A percentile compares a stretch with the other conserved stretches of the same genome.
phyloP scores from a whole-genome alignment of 2,113 vertebrate species.

The Vireo altiloquus region DNA sequence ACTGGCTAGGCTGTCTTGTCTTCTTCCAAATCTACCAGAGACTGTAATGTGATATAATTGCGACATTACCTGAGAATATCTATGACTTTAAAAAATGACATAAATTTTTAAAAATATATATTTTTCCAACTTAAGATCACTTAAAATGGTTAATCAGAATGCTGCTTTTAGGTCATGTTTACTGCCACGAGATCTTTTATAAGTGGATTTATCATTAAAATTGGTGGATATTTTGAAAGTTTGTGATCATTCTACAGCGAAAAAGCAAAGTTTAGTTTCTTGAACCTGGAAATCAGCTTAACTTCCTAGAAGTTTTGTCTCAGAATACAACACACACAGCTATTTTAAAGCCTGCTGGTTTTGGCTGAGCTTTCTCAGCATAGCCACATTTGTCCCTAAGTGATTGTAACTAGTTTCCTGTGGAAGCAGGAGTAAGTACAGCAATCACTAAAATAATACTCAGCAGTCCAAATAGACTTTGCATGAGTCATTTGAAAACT shows the following conservation, averaged over 20 bases:
- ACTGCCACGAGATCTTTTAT: background rate
- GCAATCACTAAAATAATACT: background rate
- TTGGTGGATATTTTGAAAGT: background rate
- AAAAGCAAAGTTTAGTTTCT: background rate
- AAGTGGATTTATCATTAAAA: background rate
- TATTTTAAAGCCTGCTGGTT: background rate
- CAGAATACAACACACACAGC: background rate
- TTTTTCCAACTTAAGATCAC: background rate
- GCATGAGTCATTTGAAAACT: background rate
- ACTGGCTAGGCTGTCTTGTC: background rate
- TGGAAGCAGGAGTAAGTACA: background rate
- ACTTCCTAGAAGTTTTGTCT: background rate
- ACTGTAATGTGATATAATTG: background rate
- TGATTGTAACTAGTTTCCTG: background rate
- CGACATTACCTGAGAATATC: background rate
- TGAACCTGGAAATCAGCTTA: background rate
- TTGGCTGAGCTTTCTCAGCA: background rate
- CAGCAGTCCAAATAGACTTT: background rate
- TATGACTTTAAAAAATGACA: background rate
- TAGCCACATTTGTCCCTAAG: background rate
- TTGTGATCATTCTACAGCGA: background rate
- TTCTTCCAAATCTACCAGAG: background rate
- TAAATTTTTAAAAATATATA: accelerated
- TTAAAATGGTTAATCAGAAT: background rate
- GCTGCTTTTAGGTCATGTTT: background rate